phyloP scores from a whole-genome alignment of 2,888 invertebrate species.

The Platycheirus albimanus region DNA sequence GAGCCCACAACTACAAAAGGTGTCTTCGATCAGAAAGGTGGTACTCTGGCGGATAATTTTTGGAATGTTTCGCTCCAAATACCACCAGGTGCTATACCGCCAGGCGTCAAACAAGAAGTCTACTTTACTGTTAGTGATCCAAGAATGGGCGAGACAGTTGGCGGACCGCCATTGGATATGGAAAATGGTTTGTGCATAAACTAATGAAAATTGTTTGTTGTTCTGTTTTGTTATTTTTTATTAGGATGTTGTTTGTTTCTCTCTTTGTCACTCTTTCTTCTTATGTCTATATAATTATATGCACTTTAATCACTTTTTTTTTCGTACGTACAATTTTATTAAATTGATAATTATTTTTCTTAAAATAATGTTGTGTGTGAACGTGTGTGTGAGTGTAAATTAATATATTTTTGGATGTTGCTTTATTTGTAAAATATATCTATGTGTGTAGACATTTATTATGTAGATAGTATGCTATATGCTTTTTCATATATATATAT shows the following conservation, averaged over 20 bases:
- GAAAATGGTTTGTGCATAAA: constrained; percentile 90
- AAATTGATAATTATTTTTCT: too few species aligned
- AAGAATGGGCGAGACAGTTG: constrained; percentile 87
- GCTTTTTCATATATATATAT: too few species aligned
- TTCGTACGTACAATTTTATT: constrained; percentile 32
- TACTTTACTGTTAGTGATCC: constrained; percentile 95
- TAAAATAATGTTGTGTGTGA: constrained; percentile 44
- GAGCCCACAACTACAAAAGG: constrained; percentile 86
- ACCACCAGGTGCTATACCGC: constrained; percentile 93
- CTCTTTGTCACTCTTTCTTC: constrained; percentile 41
- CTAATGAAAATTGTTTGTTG: constrained; percentile 48
- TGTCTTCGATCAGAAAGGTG: constrained; percentile 90
- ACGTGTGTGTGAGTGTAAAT: constrained; percentile 47
- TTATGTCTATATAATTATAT: too few species aligned
- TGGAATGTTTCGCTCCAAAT: constrained; percentile 96
- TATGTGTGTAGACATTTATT: too few species aligned
- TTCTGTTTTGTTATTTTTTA: constrained; percentile 73
- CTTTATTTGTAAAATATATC: constrained; percentile 8
- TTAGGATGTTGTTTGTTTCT: constrained; percentile 68
- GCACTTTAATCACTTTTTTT: too few species aligned
- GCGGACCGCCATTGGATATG: constrained; percentile 93
- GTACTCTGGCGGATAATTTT: constrained; percentile 91
- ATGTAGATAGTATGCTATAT: too few species aligned
- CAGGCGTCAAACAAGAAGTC: constrained; percentile 93
- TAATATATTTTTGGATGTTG: constrained; percentile 29